These are phyloP conservation scores for Pardalotus punctatus DNA, from an alignment of 2,113 vertebrate species.

Conservation along the genomic window DNA sequence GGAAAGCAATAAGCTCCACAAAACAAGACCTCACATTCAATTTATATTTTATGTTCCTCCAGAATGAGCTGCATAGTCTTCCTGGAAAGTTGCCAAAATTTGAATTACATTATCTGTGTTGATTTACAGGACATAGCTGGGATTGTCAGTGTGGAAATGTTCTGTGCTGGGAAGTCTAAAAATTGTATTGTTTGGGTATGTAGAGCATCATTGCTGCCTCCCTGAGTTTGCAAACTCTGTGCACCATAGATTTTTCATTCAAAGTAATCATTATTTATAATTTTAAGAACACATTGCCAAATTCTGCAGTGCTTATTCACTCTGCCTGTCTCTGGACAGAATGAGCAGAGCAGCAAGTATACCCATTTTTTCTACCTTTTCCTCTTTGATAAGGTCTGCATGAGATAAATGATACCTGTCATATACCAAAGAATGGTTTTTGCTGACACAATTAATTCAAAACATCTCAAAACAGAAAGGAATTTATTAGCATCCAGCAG, in stretches of 20 bases:
- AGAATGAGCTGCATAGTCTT: neutral
- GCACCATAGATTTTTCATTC: neutral
- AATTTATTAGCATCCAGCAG: neutral
- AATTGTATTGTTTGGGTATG: neutral
- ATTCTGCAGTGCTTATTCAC: neutral
- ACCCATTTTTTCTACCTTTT: neutral
- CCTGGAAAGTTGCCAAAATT: conserved; percentile 17
- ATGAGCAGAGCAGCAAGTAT: neutral
- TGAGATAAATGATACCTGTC: neutral
- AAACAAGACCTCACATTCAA: conserved; percentile 15
- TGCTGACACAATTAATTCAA: neutral
- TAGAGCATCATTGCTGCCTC: neutral
- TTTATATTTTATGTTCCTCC: conserved; percentile 38
- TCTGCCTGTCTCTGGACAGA: neutral
- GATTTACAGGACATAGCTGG: conserved; percentile 14
- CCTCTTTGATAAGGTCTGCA: neutral
- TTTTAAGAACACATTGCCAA: neutral
- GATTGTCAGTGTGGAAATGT: neutral
- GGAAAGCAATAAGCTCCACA: conserved; percentile 24
- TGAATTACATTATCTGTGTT: conserved; percentile 27
- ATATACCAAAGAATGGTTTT: neutral
- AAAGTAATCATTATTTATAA: neutral
- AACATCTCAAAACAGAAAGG: neutral
- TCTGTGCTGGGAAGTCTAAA: neutral
- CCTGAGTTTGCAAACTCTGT: neutral